These are phyloP conservation scores for Chlorodrepanis virens DNA, from an alignment of 2,113 vertebrate species.

Conservation along the genomic window DNA sequence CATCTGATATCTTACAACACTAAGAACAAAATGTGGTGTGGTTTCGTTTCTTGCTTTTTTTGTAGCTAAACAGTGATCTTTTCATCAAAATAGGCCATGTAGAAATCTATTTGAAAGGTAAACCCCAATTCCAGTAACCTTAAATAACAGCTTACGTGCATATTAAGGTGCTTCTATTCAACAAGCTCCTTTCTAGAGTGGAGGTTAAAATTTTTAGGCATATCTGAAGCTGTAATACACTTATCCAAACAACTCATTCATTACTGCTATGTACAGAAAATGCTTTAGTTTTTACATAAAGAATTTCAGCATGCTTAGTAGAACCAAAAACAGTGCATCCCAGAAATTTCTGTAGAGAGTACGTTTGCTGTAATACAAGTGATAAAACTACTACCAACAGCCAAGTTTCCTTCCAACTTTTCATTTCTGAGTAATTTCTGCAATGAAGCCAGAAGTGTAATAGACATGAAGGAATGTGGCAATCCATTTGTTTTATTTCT, in stretches of 20 bases:
- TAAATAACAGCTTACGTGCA: background rate
- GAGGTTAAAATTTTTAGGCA: background rate
- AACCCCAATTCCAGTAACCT: background rate
- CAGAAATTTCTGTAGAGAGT: background rate
- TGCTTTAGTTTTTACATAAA: background rate
- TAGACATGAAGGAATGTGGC: slow-evolving; percentile 65
- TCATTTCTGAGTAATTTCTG: slow-evolving; percentile 68
- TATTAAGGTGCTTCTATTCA: background rate
- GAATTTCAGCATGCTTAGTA: background rate
- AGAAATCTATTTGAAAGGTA: background rate
- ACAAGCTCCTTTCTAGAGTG: background rate
- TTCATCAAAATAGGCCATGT: background rate
- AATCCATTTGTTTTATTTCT: slow-evolving; percentile 70
- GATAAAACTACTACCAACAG: slow-evolving; percentile 52
- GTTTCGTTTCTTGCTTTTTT: background rate
- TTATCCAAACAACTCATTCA: background rate
- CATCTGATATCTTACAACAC: background rate
- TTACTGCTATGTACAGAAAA: background rate
- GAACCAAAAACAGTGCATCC: slow-evolving; percentile 3
- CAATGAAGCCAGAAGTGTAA: slow-evolving; percentile 64
- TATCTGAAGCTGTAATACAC: background rate
- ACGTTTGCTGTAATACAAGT: slow-evolving; percentile 14
- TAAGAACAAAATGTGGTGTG: background rate
- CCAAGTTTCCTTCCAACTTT: slow-evolving; percentile 69
- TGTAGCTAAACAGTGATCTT: background rate